Percentiles rank a stretch among this genome's conserved stretches.
Conservation (phyloP, 2,113 vertebrate genomes). For the Perca schrenkii region DNA sequence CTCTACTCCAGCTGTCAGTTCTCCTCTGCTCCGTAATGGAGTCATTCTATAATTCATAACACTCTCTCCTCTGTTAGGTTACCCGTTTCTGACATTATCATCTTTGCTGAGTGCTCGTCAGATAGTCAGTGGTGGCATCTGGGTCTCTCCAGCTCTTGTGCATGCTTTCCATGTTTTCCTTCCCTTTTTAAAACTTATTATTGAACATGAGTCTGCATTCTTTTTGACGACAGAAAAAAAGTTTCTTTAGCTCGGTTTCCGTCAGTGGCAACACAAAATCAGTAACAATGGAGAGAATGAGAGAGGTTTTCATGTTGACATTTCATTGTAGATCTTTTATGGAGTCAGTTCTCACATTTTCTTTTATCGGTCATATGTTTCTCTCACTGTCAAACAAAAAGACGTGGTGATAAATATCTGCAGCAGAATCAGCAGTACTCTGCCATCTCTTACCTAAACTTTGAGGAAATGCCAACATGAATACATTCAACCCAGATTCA, state of each 20-base stretch:
- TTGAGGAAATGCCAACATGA: too few species aligned
- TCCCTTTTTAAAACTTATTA: neutral
- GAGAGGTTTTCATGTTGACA: neutral
- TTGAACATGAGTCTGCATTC: neutral
- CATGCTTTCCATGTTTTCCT: neutral
- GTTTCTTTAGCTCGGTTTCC: neutral
- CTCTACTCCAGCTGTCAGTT: constrained; percentile 19
- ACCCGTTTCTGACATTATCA: constrained; percentile 28
- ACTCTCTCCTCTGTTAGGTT: constrained; percentile 33
- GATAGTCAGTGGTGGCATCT: neutral
- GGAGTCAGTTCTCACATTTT: neutral
- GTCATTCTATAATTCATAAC: constrained; percentile 74
- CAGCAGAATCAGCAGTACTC: neutral
- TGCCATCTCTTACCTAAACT: neutral
- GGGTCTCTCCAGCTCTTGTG: neutral
- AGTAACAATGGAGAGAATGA: neutral
- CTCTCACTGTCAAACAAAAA: neutral
- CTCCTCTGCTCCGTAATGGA: constrained; percentile 49
- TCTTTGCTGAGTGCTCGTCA: constrained; percentile 25
- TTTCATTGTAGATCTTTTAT: neutral
- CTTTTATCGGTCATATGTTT: neutral
- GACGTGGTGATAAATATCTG: neutral
- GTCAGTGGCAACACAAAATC: neutral
- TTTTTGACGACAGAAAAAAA: neutral
- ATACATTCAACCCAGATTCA: neutral